phyloP scores from a whole-genome alignment of 1,140 invertebrate species.

The Lanistes nyassanus region DNA sequence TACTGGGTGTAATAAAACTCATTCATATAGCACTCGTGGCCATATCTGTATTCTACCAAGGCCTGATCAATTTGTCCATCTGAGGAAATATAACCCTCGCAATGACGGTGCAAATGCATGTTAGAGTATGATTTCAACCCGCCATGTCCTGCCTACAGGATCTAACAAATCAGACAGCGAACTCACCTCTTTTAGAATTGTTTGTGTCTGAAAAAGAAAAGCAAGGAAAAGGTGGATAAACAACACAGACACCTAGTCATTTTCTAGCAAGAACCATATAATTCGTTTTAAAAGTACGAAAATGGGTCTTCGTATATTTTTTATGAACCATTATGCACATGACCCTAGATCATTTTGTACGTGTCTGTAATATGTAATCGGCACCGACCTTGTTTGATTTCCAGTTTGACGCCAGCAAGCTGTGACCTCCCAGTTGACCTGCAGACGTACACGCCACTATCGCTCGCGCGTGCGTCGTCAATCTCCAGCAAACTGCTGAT shows the following conservation, averaged over 20 bases:
- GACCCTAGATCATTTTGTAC: background rate
- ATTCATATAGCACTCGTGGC: too few species aligned
- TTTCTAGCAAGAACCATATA: background rate
- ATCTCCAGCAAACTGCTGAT: slow-evolving; percentile 34
- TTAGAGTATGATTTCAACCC: too few species aligned
- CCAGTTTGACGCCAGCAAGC: slow-evolving; percentile 35
- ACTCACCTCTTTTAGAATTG: slow-evolving; percentile 21
- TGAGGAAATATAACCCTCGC: too few species aligned
- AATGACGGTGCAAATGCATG: too few species aligned
- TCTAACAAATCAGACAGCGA: too few species aligned
- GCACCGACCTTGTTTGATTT: slow-evolving; percentile 27
- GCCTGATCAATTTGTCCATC: too few species aligned
- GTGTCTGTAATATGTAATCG: background rate
- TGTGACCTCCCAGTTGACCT: slow-evolving; percentile 32
- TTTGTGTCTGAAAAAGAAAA: slow-evolving; percentile 3
- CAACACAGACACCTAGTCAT: background rate
- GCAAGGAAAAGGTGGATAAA: too few species aligned
- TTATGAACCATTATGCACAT: background rate
- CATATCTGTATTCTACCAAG: too few species aligned
- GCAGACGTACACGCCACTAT: slow-evolving; percentile 32
- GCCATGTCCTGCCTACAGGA: too few species aligned
- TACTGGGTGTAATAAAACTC: too few species aligned
- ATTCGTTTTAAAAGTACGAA: too few species aligned
- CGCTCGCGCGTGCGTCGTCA: slow-evolving; percentile 12
- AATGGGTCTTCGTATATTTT: background rate